These are phyloP conservation scores for Parelbella ahira DNA, from an alignment of 2,888 invertebrate genomes.

Conservation along the genomic window DNA sequence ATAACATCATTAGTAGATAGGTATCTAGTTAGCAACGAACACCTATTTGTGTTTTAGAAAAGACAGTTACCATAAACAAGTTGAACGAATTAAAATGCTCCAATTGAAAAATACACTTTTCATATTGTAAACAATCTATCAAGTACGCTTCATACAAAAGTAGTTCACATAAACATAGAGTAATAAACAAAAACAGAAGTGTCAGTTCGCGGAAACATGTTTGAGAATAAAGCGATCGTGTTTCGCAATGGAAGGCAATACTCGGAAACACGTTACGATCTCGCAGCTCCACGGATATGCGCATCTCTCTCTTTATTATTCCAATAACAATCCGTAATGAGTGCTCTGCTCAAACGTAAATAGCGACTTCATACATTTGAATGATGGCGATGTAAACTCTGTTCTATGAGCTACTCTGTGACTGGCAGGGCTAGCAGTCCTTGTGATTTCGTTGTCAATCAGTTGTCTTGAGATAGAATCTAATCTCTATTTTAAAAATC, in stretches of 20 bases:
- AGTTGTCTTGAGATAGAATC: no score
- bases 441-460: not conserved
- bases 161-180: constrained; percentile 67
- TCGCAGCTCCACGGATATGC: constrained; percentile 63
- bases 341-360: constrained; percentile 79
- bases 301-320: constrained; percentile 77
- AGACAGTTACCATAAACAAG: constrained; percentile 23
- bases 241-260: constrained; percentile 70
- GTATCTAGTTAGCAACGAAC: not conserved
- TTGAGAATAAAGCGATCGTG: constrained; percentile 67
- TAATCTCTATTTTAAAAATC: no score
- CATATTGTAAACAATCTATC: constrained; percentile 38
- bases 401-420: constrained; percentile 62
- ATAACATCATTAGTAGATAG: not conserved
- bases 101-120: constrained; percentile 41
- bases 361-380: constrained; percentile 79
- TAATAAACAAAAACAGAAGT: constrained; percentile 73
- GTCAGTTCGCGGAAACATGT: constrained; percentile 66
- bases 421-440: constrained; percentile 49
- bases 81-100: constrained; percentile 36
- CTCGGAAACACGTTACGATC: constrained; percentile 69
- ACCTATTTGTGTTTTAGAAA: constrained; percentile 12
- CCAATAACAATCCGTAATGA: constrained; percentile 80
- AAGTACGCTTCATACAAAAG: constrained; percentile 35
- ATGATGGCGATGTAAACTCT: constrained; percentile 77